These are phyloP conservation scores for Ridgeia piscesae DNA, from an alignment of 1,140 invertebrate species.

Conservation along the genomic window DNA sequence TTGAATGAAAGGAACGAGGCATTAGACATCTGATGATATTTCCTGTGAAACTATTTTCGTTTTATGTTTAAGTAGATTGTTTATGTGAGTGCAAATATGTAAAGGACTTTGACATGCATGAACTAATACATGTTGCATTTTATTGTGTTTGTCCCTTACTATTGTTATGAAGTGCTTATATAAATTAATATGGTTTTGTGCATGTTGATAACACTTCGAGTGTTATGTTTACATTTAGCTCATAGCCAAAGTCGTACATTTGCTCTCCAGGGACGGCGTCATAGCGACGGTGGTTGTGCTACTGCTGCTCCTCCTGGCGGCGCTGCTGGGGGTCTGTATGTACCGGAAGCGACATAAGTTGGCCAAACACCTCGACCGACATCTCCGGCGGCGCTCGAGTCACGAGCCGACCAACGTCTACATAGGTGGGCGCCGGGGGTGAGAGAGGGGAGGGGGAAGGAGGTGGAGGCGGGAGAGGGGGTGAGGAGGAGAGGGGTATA, in stretches of 20 bases:
- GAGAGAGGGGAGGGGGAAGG: neutral
- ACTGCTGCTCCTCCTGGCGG: slow-evolving; percentile 12
- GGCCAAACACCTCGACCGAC: slow-evolving; percentile 12
- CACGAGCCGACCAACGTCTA: neutral
- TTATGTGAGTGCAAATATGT: no score
- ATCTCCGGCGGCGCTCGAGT: neutral
- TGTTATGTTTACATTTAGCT: neutral
- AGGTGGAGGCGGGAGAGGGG: neutral
- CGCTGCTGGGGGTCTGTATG: slow-evolving; percentile 18
- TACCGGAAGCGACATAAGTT: slow-evolving; percentile 7
- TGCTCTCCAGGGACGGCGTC: neutral
- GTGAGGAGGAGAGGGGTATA: neutral
- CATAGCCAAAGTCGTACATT: neutral
- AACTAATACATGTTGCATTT: neutral
- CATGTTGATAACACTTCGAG: neutral
- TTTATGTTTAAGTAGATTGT: no score
- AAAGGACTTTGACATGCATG: no score
- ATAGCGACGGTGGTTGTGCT: slow-evolving; percentile 6
- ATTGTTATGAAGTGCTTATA: neutral
- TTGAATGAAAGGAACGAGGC: no score
- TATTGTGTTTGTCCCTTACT: neutral
- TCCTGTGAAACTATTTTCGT: no score
- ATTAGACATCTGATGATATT: no score
- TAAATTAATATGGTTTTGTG: neutral
- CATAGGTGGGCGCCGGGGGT: neutral